Evolutionary conservation across 2,888 invertebrate species (phyloP), one percentile per base, ranked within the genome.

Genomic region (Eupithecia abbreviata): DNA sequence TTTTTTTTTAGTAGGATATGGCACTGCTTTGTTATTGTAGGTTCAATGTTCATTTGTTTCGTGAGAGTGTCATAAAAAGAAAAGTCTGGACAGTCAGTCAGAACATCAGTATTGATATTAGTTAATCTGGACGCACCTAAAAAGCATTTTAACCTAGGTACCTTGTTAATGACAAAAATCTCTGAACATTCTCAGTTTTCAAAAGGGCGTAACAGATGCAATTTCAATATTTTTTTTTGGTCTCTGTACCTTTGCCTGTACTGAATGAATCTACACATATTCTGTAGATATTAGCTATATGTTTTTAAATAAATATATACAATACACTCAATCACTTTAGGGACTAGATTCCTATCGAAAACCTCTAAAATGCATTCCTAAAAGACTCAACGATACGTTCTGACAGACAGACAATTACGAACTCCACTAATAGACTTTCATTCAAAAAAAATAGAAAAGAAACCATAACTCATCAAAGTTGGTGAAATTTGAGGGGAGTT

Each of bases 401-500:
- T 62, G 79, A 76, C 75, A 71, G 77, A 76, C 81, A 81, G 81
- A 82, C 80, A 82, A 82, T 81, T 82, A 82, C 74, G 49, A 80
- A 80, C 80, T 82, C 77, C 73, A 77, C 82, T 72, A 79, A 71
- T 76, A 77, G 76, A 71, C 76, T 75, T 80, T 62, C 76, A 30
- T 76, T 74, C 55, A 58, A 77, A 82, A 81, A 81, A 82, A 82
- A 75, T 74, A 77, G 74, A 78, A 74, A 69, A 69, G 73, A 72
- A 77, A 82, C 77, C 79, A 81, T 82, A 82, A 81, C 82, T 79
- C 82, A 82, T 81, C 81, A 81, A 83, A 83, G 80, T 81, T 82
- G 76, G 75, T 72, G 72, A 77, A 79, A 87, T 84, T 87, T 79
- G 74, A 82, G 82, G 83, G 83, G 85, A 83, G 82, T 85, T 79